A percentile compares a stretch with the other conserved stretches of the same genome.
Evolutionary conservation across 2,797 vertebrate species (phyloP).

Genomic region (Pseudopleuronectes americanus): DNA sequence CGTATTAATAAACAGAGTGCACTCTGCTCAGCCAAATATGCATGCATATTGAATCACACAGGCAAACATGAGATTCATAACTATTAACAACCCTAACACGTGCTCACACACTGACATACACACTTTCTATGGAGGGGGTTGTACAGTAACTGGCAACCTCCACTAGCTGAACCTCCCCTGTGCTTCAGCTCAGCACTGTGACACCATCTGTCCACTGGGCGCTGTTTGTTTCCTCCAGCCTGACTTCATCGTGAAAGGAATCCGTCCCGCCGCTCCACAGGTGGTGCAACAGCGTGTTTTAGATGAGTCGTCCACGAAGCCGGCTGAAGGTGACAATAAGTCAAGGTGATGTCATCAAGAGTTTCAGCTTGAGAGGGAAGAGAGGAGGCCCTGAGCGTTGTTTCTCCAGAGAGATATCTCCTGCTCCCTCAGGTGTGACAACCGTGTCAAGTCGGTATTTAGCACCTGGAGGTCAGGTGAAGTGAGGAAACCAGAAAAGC

Average conservation of each 20-base stretch:
- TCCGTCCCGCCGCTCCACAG: constrained; percentile 65
- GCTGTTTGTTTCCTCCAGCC: constrained; percentile 73
- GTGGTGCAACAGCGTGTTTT: constrained; percentile 57
- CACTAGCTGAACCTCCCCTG: constrained; percentile 56
- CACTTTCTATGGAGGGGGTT: background rate
- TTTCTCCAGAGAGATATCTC: constrained; percentile 36
- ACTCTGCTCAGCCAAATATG: no score
- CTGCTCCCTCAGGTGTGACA: constrained; percentile 61
- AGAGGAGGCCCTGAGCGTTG: constrained; percentile 24
- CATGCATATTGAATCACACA: background rate
- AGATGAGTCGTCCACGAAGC: constrained; percentile 64
- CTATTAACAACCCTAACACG: no score
- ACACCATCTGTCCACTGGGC: constrained; percentile 76
- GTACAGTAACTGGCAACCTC: constrained; percentile 65
- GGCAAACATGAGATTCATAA: background rate
- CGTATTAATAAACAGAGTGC: no score
- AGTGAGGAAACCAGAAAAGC: constrained; percentile 55
- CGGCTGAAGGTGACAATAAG: constrained; percentile 59
- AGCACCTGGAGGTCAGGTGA: constrained; percentile 69
- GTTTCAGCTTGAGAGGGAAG: background rate
- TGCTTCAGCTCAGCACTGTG: constrained; percentile 59
- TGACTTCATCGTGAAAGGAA: constrained; percentile 76
- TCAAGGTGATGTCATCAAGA: constrained; percentile 47
- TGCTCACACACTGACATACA: no score
- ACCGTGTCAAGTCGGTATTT: constrained; percentile 56